Percentiles rank a stretch among this genome's conserved stretches.
Conservation (phyloP, 1,140 invertebrate genomes). For the Aplysia californica region DNA sequence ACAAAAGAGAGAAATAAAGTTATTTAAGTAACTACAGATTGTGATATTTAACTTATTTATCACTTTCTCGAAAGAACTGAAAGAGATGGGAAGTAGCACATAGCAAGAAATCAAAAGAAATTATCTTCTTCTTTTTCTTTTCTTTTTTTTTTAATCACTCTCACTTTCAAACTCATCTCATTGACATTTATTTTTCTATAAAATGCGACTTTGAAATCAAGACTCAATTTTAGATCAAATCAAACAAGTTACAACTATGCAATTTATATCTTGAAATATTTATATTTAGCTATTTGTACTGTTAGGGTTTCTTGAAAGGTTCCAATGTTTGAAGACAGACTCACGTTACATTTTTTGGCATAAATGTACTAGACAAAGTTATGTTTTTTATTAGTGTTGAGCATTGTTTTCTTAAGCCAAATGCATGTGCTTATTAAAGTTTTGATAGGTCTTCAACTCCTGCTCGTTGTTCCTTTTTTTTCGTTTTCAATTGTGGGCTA, state of each 20-base stretch:
- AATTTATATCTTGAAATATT: constrained; percentile 10
- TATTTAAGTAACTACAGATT: not conserved
- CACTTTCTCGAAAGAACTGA: too few species aligned
- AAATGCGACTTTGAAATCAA: too few species aligned
- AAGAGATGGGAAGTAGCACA: too few species aligned
- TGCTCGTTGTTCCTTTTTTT: too few species aligned
- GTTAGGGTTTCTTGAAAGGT: not conserved
- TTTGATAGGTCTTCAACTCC: constrained; percentile 13
- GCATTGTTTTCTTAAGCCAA: not conserved
- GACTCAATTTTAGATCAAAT: too few species aligned
- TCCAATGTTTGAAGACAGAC: constrained; percentile 5
- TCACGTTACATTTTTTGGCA: not conserved
- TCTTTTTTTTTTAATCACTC: too few species aligned
- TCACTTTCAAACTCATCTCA: too few species aligned
- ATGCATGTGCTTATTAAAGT: constrained; percentile 29
- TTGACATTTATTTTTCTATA: too few species aligned
- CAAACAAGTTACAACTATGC: constrained; percentile 20
- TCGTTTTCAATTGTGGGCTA: too few species aligned
- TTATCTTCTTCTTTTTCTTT: too few species aligned
- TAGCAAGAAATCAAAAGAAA: too few species aligned
- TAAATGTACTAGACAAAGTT: constrained; percentile 5
- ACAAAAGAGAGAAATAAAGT: not conserved
- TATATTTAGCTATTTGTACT: constrained; percentile 10
- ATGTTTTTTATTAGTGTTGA: not conserved
- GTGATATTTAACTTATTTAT: not conserved